Percentiles rank a stretch among this genome's conserved stretches.
Conservation (phyloP, 1,140 invertebrate genomes). For the Conopomorpha cramerella region DNA sequence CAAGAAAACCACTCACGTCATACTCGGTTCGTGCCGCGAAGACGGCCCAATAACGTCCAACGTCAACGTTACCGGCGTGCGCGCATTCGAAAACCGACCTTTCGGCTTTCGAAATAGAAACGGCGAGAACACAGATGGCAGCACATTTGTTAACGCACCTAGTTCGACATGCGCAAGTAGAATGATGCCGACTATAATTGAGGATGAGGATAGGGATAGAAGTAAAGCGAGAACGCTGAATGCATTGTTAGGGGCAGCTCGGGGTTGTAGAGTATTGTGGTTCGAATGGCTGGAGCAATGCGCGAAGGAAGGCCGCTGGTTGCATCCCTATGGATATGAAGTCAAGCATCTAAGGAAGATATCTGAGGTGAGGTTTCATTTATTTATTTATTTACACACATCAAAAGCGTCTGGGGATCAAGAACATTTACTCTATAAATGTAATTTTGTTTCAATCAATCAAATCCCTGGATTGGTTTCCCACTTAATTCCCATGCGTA, state of each 20-base stretch:
- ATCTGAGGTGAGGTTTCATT: slow-evolving; percentile 17
- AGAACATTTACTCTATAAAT: no score
- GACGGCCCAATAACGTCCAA: slow-evolving; percentile 2
- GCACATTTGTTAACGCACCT: not conserved
- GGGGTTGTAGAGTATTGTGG: slow-evolving; percentile 27
- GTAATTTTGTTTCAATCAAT: no score
- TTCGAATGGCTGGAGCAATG: slow-evolving; percentile 21
- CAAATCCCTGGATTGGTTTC: no score
- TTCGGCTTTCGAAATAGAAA: not conserved
- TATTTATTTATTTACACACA: no score
- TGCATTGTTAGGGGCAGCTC: slow-evolving; percentile 25
- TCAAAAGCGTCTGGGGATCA: no score
- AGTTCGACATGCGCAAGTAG: not conserved
- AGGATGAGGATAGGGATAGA: slow-evolving; percentile 4
- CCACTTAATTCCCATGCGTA: no score
- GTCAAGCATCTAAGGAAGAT: slow-evolving; percentile 36
- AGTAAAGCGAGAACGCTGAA: slow-evolving; percentile 25
- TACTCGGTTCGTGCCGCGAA: slow-evolving; percentile 22
- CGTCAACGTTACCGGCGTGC: not conserved
- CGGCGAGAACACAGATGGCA: not conserved
- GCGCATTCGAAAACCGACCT: not conserved
- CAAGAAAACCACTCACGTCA: slow-evolving; percentile 25
- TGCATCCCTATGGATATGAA: slow-evolving; percentile 28
- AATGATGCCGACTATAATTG: not conserved
- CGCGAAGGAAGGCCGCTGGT: slow-evolving; percentile 15